Evolutionary conservation across 2,888 invertebrate genomes (phyloP).

Genomic region (Orgyia antiqua): DNA sequence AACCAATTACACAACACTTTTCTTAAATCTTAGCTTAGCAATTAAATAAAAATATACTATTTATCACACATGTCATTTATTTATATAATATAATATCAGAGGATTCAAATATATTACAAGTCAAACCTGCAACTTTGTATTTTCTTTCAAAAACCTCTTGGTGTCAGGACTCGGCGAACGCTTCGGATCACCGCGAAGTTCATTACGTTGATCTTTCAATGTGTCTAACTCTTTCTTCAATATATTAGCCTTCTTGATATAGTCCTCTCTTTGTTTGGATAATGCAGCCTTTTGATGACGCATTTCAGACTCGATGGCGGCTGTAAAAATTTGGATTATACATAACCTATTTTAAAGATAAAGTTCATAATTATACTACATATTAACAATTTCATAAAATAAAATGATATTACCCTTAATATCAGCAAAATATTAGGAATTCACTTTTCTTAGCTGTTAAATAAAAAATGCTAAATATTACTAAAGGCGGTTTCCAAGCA

Average conservation of each 20-base stretch:
- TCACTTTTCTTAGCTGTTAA: conserved; percentile 34
- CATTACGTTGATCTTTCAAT: conserved; percentile 87
- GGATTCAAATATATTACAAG: conserved; percentile 2
- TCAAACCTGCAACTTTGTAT: conserved; percentile 89
- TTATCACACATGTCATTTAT: conserved; percentile 1
- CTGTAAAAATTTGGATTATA: conserved; percentile 40
- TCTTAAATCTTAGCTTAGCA: conserved; percentile 15
- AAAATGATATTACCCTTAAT: conserved; percentile 23
- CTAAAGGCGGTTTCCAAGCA: conserved; percentile 21
- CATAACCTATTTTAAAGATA: no score
- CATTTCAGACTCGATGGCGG: conserved; percentile 88
- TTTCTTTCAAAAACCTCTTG: conserved; percentile 88
- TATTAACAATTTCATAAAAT: no score
- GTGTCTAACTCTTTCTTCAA: conserved; percentile 88
- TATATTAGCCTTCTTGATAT: conserved; percentile 84
- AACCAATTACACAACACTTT: conserved; percentile 9
- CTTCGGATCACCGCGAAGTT: conserved; percentile 82
- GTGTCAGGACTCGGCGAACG: conserved; percentile 86
- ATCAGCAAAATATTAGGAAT: conserved; percentile 27
- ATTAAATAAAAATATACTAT: conserved; percentile 21
- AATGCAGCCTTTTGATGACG: conserved; percentile 89
- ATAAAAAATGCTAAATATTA: conserved; percentile 20
- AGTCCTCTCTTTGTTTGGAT: conserved; percentile 88
- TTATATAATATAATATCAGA: neutral
- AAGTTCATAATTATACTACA: no score